Conservation (phyloP, 1,140 invertebrate genomes). For the Lerema accius region DNA sequence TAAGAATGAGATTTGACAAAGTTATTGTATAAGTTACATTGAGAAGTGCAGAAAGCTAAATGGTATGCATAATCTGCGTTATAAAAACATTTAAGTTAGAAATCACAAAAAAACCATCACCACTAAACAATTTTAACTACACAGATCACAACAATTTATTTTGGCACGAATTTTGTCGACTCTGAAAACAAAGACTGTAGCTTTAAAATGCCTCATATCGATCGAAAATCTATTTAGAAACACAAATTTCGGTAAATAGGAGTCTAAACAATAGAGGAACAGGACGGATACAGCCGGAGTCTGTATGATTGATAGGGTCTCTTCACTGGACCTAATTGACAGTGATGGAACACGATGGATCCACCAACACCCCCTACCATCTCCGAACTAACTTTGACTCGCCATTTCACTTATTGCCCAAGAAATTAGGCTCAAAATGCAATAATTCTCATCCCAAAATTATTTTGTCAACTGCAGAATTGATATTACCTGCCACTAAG, state of each 20-base stretch:
- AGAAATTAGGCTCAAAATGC: constrained; percentile 13
- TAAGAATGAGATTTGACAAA: too few relatives aligned
- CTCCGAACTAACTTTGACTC: constrained; percentile 34
- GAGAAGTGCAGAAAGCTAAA: too few relatives aligned
- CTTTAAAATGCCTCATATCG: neutral
- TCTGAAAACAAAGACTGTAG: too few relatives aligned
- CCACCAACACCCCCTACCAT: constrained; percentile 40
- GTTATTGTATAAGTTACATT: too few relatives aligned
- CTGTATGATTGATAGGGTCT: constrained; percentile 75
- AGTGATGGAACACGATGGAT: constrained; percentile 70
- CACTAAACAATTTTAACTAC: too few relatives aligned
- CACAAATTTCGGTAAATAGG: constrained; percentile 39
- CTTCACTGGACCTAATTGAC: constrained; percentile 77
- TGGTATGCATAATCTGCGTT: too few relatives aligned
- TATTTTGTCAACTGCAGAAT: neutral
- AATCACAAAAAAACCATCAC: too few relatives aligned
- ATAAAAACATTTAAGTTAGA: too few relatives aligned
- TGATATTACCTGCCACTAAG: neutral
- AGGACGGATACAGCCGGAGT: constrained; percentile 49
- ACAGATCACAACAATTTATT: too few relatives aligned
- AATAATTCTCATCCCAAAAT: neutral
- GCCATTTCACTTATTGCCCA: constrained; percentile 32
- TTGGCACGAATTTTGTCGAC: too few relatives aligned
- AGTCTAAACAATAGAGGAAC: constrained; percentile 67
- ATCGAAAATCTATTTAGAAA: neutral